Conservation (phyloP, 2,113 vertebrate species). For the Halichoerus grypus region DNA sequence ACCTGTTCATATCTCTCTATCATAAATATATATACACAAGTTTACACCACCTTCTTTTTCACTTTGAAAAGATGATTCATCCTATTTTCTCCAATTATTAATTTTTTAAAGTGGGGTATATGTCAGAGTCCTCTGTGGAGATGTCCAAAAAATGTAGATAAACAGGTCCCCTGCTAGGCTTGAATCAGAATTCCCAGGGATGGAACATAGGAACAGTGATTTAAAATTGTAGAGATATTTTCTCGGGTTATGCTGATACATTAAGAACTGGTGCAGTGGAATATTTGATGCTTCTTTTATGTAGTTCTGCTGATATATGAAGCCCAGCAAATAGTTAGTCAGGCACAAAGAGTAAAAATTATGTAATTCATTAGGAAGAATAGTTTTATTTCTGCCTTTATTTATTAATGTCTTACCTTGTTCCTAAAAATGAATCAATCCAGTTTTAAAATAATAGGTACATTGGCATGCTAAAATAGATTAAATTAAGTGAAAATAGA, state of each 20-base stretch:
- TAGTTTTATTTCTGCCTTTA: slow-evolving; percentile 34
- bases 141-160: not conserved
- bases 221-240: slow-evolving; percentile 13
- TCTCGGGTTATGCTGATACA: not conserved
- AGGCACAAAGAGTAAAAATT: slow-evolving; percentile 6
- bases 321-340: not conserved
- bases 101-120: not conserved
- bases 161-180: not conserved
- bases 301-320: not conserved
- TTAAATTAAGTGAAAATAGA: not conserved
- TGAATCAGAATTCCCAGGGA: not conserved
- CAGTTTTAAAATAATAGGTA: not conserved
- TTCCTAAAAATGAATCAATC: slow-evolving; percentile 32
- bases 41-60: not conserved
- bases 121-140: not conserved
- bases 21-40: not conserved
- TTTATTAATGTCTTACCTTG: slow-evolving; percentile 17
- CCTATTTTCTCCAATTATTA: not conserved
- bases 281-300: slow-evolving; percentile 21
- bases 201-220: not conserved
- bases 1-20: not conserved
- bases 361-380: not conserved
- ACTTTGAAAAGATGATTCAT: not conserved
- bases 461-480: not conserved
- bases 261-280: not conserved